Evolutionary conservation across 2,797 vertebrate species (phyloP).

Genomic region (Mus caroli): DNA sequence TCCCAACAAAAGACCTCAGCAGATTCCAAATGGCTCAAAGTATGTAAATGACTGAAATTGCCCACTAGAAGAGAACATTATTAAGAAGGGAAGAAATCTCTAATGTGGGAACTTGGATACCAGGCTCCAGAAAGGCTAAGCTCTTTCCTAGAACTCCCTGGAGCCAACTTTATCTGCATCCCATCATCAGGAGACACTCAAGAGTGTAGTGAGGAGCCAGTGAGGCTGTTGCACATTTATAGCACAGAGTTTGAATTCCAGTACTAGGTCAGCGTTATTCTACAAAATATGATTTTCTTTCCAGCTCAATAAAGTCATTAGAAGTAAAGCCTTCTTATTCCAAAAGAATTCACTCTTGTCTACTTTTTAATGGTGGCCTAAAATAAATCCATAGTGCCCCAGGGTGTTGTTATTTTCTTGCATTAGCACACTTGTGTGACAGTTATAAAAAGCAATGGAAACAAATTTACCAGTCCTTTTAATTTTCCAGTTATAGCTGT

Average conservation of each 20-base stretch:
- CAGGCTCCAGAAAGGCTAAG: neutral
- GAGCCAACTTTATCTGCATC: neutral
- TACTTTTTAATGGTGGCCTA: constrained; percentile 29
- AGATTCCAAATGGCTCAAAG: neutral
- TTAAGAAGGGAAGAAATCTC: neutral
- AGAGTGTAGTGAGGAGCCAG: neutral
- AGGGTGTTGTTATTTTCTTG: constrained; percentile 42
- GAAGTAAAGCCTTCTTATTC: constrained; percentile 44
- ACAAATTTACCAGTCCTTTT: neutral
- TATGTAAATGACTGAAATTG: neutral
- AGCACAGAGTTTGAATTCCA: neutral
- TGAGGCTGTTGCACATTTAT: neutral
- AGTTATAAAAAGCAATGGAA: constrained; percentile 5
- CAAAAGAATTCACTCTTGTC: neutral
- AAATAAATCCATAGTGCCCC: neutral
- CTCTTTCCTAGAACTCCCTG: neutral
- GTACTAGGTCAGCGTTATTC: neutral
- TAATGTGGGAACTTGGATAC: neutral
- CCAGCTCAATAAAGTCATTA: constrained; percentile 25
- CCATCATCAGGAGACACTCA: neutral
- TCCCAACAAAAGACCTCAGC: neutral
- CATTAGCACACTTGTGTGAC: neutral
- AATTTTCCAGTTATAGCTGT: neutral
- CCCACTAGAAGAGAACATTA: neutral
- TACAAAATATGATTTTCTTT: neutral